These are phyloP conservation scores for Aptenodytes forsteri DNA, from an alignment of 2,113 vertebrate species.

Conservation along the genomic window DNA sequence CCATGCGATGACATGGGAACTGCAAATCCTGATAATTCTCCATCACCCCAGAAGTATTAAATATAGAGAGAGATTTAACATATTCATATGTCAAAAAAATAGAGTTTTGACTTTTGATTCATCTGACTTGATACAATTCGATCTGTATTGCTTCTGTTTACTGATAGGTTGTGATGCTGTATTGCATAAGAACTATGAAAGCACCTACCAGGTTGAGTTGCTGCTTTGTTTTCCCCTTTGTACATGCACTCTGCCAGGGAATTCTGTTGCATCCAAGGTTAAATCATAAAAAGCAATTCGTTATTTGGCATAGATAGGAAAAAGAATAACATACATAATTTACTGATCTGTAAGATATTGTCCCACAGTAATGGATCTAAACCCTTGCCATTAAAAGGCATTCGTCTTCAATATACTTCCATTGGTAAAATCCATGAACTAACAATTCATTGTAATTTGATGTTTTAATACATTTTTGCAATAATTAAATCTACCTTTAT, in stretches of 20 bases:
- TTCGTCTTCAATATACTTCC: neutral
- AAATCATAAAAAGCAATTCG: neutral
- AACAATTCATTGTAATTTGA: neutral
- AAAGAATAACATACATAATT: neutral
- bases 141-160: neutral
- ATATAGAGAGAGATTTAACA: neutral
- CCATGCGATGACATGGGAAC: neutral
- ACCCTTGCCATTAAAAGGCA: neutral
- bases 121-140: neutral
- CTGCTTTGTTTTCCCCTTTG: neutral
- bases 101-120: neutral
- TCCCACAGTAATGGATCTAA: neutral
- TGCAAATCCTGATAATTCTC: neutral
- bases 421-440: neutral
- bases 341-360: neutral
- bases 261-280: neutral
- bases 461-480: neutral
- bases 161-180: neutral
- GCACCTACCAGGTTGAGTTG: neutral
- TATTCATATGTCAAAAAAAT: neutral
- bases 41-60: neutral
- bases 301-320: neutral
- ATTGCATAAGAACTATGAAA: neutral
- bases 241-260: neutral
- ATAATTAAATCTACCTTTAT: neutral